Evolutionary conservation across 2,113 vertebrate genomes (phyloP).

Genomic region (Hipposideros armiger): DNA sequence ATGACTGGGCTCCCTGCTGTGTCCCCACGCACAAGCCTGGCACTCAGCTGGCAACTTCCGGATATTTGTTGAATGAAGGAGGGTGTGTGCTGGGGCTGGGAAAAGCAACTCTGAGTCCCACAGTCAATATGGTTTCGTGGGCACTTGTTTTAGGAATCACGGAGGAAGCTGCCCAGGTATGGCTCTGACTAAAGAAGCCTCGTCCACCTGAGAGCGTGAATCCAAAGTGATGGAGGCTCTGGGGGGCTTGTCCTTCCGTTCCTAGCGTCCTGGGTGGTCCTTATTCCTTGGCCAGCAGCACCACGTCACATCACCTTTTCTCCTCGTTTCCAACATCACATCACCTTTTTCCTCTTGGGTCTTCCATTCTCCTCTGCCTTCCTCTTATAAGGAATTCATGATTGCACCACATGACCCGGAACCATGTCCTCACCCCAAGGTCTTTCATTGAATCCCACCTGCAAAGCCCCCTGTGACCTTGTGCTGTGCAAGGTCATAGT

Average conservation of each 20-base stretch:
- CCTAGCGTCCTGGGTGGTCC: background rate
- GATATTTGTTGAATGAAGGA: background rate
- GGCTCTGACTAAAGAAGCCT: background rate
- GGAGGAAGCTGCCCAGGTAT: no score
- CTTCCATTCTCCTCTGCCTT: background rate
- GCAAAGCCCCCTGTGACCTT: background rate
- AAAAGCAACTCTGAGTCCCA: background rate
- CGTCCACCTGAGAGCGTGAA: background rate
- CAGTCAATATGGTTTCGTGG: no score
- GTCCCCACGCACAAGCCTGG: background rate
- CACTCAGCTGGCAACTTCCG: background rate
- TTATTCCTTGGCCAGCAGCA: background rate
- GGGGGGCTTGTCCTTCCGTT: background rate
- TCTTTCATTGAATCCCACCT: background rate
- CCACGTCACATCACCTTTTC: background rate
- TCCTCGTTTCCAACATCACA: background rate
- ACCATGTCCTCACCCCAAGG: no score
- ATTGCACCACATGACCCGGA: background rate
- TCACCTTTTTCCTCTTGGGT: background rate
- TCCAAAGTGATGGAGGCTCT: background rate
- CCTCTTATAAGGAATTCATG: background rate
- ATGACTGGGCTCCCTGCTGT: background rate
- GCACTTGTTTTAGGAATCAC: background rate
- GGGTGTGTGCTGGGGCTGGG: no score
- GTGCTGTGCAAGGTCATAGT: background rate